Conservation (phyloP, 2,113 vertebrate species). For the Gadus macrocephalus region DNA sequence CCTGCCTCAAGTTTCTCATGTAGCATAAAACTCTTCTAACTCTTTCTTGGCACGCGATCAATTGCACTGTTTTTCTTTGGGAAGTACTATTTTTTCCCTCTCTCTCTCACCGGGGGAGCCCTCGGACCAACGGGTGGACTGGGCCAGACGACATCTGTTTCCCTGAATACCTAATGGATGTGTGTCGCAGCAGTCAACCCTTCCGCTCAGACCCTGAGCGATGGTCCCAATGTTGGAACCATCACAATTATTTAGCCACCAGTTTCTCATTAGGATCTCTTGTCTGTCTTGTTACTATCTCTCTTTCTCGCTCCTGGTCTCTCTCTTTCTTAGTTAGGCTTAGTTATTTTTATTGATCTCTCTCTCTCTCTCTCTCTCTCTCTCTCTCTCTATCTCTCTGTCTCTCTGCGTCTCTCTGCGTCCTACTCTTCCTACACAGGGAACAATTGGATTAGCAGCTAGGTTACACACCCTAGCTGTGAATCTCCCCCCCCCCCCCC, state of each 20-base stretch:
- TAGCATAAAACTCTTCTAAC: slow-evolving; percentile 42
- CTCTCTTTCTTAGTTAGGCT: not conserved
- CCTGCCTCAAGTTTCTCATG: not conserved
- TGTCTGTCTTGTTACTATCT: slow-evolving; percentile 4
- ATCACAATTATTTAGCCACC: slow-evolving; percentile 59
- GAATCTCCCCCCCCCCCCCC: slow-evolving; percentile 6
- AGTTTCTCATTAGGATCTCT: slow-evolving; percentile 54
- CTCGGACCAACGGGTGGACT: slow-evolving; percentile 49
- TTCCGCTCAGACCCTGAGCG: slow-evolving; percentile 40
- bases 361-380: not conserved
- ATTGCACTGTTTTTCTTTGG: slow-evolving; percentile 36
- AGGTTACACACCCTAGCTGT: slow-evolving; percentile 27
- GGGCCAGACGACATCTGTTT: slow-evolving; percentile 64
- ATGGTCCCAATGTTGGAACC: slow-evolving; percentile 56
- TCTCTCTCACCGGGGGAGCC: slow-evolving; percentile 35
- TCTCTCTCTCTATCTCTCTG: slow-evolving; percentile 6
- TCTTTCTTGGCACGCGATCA: slow-evolving; percentile 53
- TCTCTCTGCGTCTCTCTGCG: not conserved
- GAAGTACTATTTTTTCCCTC: slow-evolving; percentile 43
- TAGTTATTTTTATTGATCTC: not conserved
- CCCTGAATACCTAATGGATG: slow-evolving; percentile 62
- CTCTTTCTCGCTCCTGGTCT: slow-evolving; percentile 2
- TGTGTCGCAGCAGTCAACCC: slow-evolving; percentile 63
- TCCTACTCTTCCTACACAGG: slow-evolving; percentile 27
- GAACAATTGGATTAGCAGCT: slow-evolving; percentile 54